A percentile compares a stretch with the other conserved stretches of the same genome.
These are phyloP conservation scores for Drosophila nr. fundita DNA, from an alignment of 2,888 invertebrate genomes.

Conservation along the genomic window DNA sequence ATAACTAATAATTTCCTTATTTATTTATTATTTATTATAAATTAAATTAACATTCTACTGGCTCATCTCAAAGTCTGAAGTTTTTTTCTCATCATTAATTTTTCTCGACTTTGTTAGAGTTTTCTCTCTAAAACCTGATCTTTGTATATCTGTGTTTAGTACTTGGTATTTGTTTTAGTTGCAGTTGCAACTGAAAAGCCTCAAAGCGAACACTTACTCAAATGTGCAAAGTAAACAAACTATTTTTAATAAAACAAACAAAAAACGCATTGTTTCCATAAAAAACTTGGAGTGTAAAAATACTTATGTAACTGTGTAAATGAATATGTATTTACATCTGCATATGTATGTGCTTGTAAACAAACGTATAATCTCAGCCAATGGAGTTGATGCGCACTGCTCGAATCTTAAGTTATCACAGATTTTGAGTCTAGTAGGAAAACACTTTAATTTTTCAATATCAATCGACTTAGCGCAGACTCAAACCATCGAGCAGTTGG, in stretches of 20 bases:
- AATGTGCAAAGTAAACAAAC: constrained; percentile 52
- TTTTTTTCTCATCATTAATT: background rate
- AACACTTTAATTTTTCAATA: constrained; percentile 19
- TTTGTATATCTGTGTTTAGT: background rate
- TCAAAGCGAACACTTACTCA: constrained; percentile 14
- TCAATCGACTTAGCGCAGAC: constrained; percentile 40
- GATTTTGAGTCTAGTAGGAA: background rate
- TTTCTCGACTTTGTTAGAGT: accelerated
- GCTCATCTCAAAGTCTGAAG: background rate
- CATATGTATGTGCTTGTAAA: background rate
- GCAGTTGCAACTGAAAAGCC: background rate
- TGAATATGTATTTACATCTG: background rate
- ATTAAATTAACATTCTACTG: background rate
- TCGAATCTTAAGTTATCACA: background rate
- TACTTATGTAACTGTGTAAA: background rate
- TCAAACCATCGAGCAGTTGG: constrained; percentile 31
- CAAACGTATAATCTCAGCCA: background rate
- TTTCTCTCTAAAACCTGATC: background rate
- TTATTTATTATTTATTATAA: background rate
- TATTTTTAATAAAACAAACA: constrained; percentile 7
- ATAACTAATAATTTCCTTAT: background rate
- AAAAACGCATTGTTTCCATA: constrained; percentile 1
- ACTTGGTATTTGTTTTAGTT: background rate
- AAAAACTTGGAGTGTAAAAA: constrained; percentile 4
- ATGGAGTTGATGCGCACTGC: background rate